A percentile compares a stretch with the other conserved stretches of the same genome.
Evolutionary conservation across 2,797 vertebrate genomes (phyloP).

Genomic region (Austrolebias charrua): DNA sequence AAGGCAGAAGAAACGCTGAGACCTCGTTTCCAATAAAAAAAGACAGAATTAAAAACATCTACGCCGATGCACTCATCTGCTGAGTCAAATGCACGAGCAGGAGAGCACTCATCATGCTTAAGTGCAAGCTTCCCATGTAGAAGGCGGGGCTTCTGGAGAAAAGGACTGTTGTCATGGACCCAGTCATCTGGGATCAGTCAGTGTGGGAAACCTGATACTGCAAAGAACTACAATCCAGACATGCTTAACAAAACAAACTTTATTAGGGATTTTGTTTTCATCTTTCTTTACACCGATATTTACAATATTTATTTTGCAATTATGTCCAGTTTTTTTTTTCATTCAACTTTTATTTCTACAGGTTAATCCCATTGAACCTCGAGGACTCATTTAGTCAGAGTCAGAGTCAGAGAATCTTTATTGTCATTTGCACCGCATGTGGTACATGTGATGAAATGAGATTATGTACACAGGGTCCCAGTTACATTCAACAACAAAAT

Average conservation of each 20-base stretch:
- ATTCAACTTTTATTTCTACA: too few relatives aligned
- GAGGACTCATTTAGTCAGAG: too few relatives aligned
- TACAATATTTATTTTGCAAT: too few relatives aligned
- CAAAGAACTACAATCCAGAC: neutral
- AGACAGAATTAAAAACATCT: constrained; percentile 1
- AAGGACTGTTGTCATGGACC: constrained; percentile 30
- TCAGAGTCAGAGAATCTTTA: too few relatives aligned
- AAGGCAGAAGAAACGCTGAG: constrained; percentile 7
- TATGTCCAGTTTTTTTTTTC: too few relatives aligned
- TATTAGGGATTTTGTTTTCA: neutral
- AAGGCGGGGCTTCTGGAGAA: constrained; percentile 19
- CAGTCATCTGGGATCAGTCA: constrained; percentile 25
- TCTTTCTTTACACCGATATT: neutral
- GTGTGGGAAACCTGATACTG: constrained; percentile 31
- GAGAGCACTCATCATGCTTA: constrained; percentile 27
- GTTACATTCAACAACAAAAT: too few relatives aligned
- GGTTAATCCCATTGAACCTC: too few relatives aligned
- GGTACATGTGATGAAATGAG: too few relatives aligned
- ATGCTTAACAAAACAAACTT: neutral
- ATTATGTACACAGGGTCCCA: too few relatives aligned
- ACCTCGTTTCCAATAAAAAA: neutral
- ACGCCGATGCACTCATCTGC: neutral
- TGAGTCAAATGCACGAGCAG: constrained; percentile 7
- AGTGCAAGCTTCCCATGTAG: constrained; percentile 34
- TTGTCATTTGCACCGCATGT: too few relatives aligned